These are phyloP conservation scores for Sinocyclocheilus maitianheensis DNA, from an alignment of 2,113 vertebrate genomes.

Conservation along the genomic window DNA sequence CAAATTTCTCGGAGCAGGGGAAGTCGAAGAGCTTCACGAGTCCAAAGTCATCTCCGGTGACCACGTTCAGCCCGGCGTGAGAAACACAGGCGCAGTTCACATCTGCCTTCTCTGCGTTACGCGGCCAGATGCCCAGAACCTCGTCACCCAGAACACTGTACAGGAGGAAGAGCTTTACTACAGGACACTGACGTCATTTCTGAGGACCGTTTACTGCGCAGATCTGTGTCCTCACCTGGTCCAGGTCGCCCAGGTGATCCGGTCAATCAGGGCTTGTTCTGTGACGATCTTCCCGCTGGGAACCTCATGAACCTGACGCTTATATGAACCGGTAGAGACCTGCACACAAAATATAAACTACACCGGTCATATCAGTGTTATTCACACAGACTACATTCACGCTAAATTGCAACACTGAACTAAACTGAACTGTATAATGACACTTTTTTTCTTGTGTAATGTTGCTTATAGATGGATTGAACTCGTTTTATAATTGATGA, in stretches of 20 bases:
- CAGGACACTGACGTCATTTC: not conserved
- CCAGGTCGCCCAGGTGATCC: slow-evolving; percentile 98
- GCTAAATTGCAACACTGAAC: no score
- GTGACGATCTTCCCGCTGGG: slow-evolving; percentile 88
- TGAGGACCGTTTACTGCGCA: not conserved
- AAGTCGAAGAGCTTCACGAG: slow-evolving; percentile 98
- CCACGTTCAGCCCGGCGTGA: slow-evolving; percentile 86
- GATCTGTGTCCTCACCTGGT: slow-evolving; percentile 82
- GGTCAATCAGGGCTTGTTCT: slow-evolving; percentile 80
- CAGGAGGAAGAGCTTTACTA: not conserved
- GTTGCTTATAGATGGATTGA: no score
- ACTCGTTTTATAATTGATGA: no score
- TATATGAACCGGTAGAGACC: slow-evolving; percentile 93
- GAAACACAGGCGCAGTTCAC: slow-evolving; percentile 94
- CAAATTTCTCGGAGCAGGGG: slow-evolving; percentile 94
- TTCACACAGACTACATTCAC: not conserved
- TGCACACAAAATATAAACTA: slow-evolving; percentile 56
- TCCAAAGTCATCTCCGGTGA: slow-evolving; percentile 93
- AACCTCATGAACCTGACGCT: slow-evolving; percentile 91
- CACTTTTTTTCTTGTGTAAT: no score
- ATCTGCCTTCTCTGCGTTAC: slow-evolving; percentile 91
- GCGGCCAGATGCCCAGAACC: slow-evolving; percentile 93
- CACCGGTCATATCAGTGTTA: not conserved
- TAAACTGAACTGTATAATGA: no score
- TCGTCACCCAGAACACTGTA: slow-evolving; percentile 90